Evolutionary conservation across 2,797 vertebrate genomes (phyloP).

Genomic region (Ispidina lecontei): DNA sequence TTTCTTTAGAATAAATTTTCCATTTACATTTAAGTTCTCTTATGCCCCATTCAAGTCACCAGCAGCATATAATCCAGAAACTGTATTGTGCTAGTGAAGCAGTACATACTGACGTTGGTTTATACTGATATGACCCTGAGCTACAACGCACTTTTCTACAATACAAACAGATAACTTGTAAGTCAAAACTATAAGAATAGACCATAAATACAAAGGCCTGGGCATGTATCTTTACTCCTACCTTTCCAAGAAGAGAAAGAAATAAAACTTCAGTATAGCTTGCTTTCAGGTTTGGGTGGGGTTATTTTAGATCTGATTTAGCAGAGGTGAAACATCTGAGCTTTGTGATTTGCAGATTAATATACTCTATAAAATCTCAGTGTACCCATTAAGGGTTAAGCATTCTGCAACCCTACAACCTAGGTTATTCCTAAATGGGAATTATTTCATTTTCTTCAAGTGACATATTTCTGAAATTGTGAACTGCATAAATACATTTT

Average conservation of each 20-base stretch:
- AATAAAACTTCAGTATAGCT: background rate
- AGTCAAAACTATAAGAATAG: background rate
- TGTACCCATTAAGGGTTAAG: background rate
- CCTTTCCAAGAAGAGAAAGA: background rate
- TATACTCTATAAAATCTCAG: background rate
- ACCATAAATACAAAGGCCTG: background rate
- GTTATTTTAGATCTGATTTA: background rate
- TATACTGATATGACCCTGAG: background rate
- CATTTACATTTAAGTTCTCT: background rate
- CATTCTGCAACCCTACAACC: background rate
- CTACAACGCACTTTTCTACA: background rate
- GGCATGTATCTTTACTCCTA: background rate
- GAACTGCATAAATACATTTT: background rate
- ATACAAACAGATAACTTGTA: background rate
- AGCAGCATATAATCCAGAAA: background rate
- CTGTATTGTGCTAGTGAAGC: rapidly evolving
- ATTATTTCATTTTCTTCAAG: background rate
- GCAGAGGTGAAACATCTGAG: background rate
- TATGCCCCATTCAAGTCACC: background rate
- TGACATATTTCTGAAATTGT: background rate
- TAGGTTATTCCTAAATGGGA: background rate
- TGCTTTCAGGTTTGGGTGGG: background rate
- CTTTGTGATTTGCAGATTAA: background rate
- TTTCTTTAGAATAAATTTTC: slow-evolving; percentile 9
- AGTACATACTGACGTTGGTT: background rate